phyloP scores from a whole-genome alignment of 1,140 invertebrate genomes.

The Acromyrmex charruanus region DNA sequence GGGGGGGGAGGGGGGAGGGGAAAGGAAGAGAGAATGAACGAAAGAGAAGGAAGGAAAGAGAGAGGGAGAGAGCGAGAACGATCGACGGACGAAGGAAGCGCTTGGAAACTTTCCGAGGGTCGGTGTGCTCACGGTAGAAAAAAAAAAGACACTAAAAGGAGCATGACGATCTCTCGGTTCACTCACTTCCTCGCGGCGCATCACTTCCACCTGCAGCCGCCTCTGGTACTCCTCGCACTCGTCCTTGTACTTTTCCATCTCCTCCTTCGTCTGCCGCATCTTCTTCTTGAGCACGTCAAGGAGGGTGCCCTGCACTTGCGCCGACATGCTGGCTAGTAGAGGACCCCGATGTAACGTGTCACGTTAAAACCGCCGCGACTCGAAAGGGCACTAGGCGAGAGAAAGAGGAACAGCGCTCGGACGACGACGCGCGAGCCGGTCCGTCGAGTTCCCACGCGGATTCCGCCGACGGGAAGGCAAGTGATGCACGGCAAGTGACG shows the following conservation, averaged over 20 bases:
- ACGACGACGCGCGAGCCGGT: slow-evolving; percentile 41
- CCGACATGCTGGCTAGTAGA: slow-evolving; percentile 89
- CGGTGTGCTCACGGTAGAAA: slow-evolving; percentile 22
- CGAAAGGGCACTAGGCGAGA: neutral
- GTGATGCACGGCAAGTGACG: slow-evolving; percentile 19
- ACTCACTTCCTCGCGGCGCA: slow-evolving; percentile 98
- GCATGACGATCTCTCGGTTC: slow-evolving; percentile 38
- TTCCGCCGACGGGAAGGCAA: neutral
- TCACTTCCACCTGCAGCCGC: slow-evolving; percentile 95
- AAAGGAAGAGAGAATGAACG: neutral
- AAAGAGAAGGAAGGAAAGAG: neutral
- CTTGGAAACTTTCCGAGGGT: slow-evolving; percentile 27
- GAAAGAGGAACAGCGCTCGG: neutral
- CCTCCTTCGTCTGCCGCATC: slow-evolving; percentile 99
- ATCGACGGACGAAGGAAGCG: slow-evolving; percentile 9
- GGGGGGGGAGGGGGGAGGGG: slow-evolving; percentile 1
- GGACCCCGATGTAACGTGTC: slow-evolving; percentile 48
- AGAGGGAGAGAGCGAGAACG: slow-evolving; percentile 9
- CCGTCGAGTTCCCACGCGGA: slow-evolving; percentile 41
- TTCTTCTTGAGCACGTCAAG: slow-evolving; percentile 99
- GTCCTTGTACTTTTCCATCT: slow-evolving; percentile 99
- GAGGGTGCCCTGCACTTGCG: slow-evolving; percentile 94
- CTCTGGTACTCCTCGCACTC: slow-evolving; percentile 97
- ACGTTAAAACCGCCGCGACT: slow-evolving; percentile 36
- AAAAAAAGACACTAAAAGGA: slow-evolving; percentile 25